phyloP scores from a whole-genome alignment of 2,113 vertebrate species.

The Scolopax mira region DNA sequence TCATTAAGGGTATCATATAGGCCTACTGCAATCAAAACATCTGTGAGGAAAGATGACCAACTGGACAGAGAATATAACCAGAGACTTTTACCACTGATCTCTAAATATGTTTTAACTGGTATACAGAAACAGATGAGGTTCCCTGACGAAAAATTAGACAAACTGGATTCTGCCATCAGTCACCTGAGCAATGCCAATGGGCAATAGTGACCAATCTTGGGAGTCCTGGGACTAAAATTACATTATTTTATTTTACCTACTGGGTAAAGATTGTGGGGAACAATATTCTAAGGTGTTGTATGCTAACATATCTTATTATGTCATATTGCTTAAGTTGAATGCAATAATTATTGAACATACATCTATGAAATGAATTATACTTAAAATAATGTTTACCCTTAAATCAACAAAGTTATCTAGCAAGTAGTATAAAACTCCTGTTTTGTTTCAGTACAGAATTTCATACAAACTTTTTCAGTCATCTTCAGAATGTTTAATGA shows the following conservation, averaged over 20 bases:
- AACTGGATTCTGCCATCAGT: neutral
- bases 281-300: neutral
- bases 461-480: neutral
- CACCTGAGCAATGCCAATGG: neutral
- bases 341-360: neutral
- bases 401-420: neutral
- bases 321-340: neutral
- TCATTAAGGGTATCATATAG: neutral
- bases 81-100: neutral
- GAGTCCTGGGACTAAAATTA: neutral
- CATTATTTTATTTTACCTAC: neutral
- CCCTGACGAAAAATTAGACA: neutral
- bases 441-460: neutral
- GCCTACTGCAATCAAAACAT: neutral
- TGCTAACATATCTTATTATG: neutral
- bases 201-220: neutral
- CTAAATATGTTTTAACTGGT: neutral
- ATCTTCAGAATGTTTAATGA: neutral
- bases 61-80: neutral
- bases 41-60: neutral
- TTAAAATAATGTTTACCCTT: neutral
- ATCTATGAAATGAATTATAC: neutral
- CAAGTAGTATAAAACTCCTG: neutral
- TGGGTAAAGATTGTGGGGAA: neutral
- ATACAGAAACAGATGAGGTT: neutral